Conservation (phyloP, 2,888 invertebrate species). For the Melanostoma scalare region DNA sequence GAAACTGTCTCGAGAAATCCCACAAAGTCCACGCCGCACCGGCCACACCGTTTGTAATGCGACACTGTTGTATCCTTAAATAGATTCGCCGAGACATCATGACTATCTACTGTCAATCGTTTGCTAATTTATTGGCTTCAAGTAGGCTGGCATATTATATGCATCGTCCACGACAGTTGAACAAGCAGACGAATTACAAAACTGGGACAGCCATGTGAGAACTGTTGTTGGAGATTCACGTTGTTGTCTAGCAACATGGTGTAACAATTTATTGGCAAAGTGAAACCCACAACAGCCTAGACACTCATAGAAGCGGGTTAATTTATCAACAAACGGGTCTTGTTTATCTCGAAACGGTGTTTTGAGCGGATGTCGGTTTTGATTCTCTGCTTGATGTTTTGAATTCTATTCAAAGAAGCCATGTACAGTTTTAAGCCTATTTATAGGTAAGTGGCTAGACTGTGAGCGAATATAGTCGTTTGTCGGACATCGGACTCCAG, state of each 20-base stretch:
- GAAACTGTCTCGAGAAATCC: constrained; percentile 61
- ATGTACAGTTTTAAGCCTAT: constrained; percentile 35
- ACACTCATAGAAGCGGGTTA: constrained; percentile 43
- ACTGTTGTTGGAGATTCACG: neutral
- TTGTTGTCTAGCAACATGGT: constrained; percentile 10
- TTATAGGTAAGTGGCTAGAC: constrained; percentile 36
- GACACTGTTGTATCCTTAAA: constrained; percentile 68
- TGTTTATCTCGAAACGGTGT: constrained; percentile 51
- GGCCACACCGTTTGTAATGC: constrained; percentile 49
- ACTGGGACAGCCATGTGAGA: constrained; percentile 50
- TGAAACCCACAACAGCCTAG: no score
- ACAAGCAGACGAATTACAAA: constrained; percentile 41
- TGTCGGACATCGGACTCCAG: no score
- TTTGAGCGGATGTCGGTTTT: constrained; percentile 58
- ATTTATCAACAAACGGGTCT: constrained; percentile 30
- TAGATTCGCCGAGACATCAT: constrained; percentile 50
- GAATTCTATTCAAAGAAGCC: constrained; percentile 57
- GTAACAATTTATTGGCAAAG: no score
- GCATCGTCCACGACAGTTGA: constrained; percentile 4
- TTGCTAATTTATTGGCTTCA: constrained; percentile 59
- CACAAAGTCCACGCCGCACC: constrained; percentile 24
- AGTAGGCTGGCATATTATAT: constrained; percentile 40
- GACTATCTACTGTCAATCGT: constrained; percentile 70
- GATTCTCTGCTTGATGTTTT: constrained; percentile 35
- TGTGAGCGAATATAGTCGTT: no score